Percentiles rank a stretch among this genome's conserved stretches.
Conservation (phyloP, 2,888 invertebrate genomes). For the Meloe dianella region DNA sequence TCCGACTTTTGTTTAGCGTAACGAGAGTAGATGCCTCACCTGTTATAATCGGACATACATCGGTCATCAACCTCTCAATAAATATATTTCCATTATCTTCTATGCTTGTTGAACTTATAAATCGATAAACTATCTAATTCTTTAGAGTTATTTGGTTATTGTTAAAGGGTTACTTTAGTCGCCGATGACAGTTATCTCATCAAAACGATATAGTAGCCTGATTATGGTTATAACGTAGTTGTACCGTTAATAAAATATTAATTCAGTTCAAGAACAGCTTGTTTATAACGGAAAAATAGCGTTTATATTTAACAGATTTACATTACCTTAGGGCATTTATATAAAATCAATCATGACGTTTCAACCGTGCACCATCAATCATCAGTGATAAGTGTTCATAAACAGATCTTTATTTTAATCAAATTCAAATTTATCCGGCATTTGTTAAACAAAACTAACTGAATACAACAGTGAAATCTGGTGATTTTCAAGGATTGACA, state of each 20-base stretch:
- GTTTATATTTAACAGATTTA: neutral
- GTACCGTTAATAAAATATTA: conserved; percentile 4
- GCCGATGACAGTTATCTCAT: neutral
- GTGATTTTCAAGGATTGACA: no score
- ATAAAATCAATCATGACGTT: neutral
- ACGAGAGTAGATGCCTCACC: conserved; percentile 30
- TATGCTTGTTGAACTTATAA: neutral
- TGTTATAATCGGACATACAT: conserved; percentile 20
- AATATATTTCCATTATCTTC: neutral
- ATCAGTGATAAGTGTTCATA: neutral
- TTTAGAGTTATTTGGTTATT: no score
- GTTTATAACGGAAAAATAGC: neutral
- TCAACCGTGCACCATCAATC: neutral
- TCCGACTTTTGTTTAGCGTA: conserved; percentile 28
- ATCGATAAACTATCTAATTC: neutral
- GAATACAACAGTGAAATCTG: no score
- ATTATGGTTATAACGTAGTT: neutral
- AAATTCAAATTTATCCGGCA: no score
- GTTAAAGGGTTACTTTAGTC: no score
- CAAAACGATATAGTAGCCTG: neutral
- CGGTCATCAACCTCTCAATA: conserved; percentile 33
- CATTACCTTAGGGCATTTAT: neutral
- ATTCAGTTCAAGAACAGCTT: neutral
- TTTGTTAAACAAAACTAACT: no score
- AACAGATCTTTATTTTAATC: no score